phyloP scores from a whole-genome alignment of 2,113 vertebrate species.

The Galbula dea region DNA sequence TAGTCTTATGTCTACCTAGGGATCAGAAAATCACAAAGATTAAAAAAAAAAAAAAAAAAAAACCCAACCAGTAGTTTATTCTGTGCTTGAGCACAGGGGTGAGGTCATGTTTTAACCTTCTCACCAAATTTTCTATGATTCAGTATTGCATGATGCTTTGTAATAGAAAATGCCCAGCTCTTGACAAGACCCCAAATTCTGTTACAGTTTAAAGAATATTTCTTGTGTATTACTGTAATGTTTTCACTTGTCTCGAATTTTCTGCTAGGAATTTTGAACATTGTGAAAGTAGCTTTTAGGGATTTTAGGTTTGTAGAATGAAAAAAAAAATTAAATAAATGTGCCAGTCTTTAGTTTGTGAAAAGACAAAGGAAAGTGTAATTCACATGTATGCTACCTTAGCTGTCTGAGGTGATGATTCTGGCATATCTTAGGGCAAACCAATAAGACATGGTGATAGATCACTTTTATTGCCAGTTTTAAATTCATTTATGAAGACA shows the following conservation, averaged over 20 bases:
- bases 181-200: not conserved
- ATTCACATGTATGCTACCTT: not conserved
- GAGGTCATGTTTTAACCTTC: not conserved
- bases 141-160: not conserved
- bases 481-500: not conserved
- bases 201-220: not conserved
- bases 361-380: not conserved
- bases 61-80: not conserved
- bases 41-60: accelerated
- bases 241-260: not conserved
- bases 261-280: not conserved
- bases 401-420: not conserved
- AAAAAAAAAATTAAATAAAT: not conserved
- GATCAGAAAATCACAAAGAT: not conserved
- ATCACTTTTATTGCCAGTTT: not conserved
- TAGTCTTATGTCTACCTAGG: not conserved
- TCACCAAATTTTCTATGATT: not conserved
- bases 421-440: not conserved
- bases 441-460: not conserved
- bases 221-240: not conserved
- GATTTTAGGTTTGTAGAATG: not conserved
- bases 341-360: not conserved
- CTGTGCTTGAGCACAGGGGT: not conserved
- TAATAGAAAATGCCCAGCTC: not conserved
- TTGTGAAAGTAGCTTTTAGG: not conserved